phyloP scores from a whole-genome alignment of 2,888 invertebrate genomes.

The Torymus tubicola region DNA sequence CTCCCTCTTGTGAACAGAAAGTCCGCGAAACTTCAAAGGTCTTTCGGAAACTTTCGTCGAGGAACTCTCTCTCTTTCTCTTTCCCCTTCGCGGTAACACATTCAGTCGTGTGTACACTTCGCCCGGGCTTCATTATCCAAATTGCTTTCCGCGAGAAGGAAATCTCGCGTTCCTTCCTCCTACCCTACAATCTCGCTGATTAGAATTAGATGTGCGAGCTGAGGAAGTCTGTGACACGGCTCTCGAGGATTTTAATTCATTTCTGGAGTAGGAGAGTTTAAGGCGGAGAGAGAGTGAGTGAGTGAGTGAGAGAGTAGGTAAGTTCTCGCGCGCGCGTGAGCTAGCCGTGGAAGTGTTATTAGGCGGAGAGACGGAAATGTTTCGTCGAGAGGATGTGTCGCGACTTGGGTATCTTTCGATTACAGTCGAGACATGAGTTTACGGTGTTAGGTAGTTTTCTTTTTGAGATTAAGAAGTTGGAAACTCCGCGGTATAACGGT shows the following conservation, averaged over 20 bases:
- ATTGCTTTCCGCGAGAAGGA: conserved; percentile 48
- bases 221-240: conserved; percentile 6
- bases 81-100: conserved; percentile 14
- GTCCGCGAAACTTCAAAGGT: conserved; percentile 48
- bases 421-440: not conserved
- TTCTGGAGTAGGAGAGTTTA: not conserved
- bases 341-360: conserved; percentile 1
- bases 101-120: conserved; percentile 37
- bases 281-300: no score
- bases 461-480: not conserved
- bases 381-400: conserved; percentile 10
- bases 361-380: conserved; percentile 4
- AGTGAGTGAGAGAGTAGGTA: not conserved
- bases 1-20: conserved; percentile 34
- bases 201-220: conserved; percentile 51
- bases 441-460: not conserved
- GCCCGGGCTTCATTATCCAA: conserved; percentile 54
- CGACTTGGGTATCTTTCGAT: not conserved
- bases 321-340: conserved; percentile 7
- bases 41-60: conserved; percentile 36
- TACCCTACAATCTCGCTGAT: conserved; percentile 49
- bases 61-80: conserved; percentile 9
- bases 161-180: conserved; percentile 17
- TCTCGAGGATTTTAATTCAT: conserved; percentile 52
- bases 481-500: not conserved